Conservation (phyloP, 2,888 invertebrate genomes). For the Campoplex capitator region DNA sequence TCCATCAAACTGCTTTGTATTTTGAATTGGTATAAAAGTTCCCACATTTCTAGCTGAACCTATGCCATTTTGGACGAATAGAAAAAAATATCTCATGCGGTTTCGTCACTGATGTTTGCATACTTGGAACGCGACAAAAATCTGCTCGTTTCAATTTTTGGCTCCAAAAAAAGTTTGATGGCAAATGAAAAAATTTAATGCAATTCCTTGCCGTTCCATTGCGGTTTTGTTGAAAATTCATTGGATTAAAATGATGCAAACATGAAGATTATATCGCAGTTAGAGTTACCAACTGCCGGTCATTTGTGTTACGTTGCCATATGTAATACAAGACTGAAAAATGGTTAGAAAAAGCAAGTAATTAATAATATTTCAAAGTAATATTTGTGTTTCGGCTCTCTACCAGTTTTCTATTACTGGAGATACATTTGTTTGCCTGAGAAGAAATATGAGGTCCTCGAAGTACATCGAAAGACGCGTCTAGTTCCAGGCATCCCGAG, state of each 20-base stretch:
- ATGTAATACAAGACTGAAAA: not conserved
- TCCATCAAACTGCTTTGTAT: not conserved
- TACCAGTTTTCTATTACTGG: not conserved
- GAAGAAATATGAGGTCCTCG: not conserved
- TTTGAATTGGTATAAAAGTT: not conserved
- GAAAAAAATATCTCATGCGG: too few relatives aligned
- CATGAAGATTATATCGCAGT: not conserved
- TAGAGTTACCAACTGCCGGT: not conserved
- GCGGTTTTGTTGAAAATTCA: not conserved
- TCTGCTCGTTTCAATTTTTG: not conserved
- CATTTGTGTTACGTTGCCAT: not conserved
- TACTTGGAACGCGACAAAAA: not conserved
- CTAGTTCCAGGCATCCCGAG: not conserved
- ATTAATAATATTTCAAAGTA: not conserved
- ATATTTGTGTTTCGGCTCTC: not conserved
- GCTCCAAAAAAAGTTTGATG: not conserved
- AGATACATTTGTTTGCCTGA: not conserved
- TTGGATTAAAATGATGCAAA: not conserved
- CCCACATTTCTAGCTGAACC: not conserved
- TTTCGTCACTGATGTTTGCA: not conserved
- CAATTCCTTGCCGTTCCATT: not conserved
- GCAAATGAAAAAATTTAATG: not conserved
- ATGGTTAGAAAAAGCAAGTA: not conserved
- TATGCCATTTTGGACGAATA: too few relatives aligned
- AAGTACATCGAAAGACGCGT: not conserved